A percentile compares a stretch with the other conserved stretches of the same genome.
Conservation (phyloP, 2,888 invertebrate genomes). For the Gymnosoma rotundatum region DNA sequence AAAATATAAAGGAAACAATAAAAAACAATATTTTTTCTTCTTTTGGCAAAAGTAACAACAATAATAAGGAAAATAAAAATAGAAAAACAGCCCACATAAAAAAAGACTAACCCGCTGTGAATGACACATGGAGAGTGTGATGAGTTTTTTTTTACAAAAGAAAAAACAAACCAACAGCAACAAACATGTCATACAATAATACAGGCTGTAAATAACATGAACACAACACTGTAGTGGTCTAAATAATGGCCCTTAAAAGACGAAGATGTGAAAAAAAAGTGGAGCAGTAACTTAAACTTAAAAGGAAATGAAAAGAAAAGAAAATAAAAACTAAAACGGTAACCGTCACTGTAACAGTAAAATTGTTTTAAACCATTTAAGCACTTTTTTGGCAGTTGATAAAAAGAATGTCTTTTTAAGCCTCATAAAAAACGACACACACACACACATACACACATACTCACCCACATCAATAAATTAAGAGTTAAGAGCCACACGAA, state of each 20-base stretch:
- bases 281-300: conserved; percentile 36
- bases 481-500: conserved; percentile 31
- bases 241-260: conserved; percentile 51
- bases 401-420: conserved; percentile 70
- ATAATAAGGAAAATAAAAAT: conserved; percentile 33
- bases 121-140: conserved; percentile 64
- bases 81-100: conserved; percentile 31
- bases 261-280: conserved; percentile 14
- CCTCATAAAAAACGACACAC: conserved; percentile 51
- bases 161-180: conserved; percentile 34
- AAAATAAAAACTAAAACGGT: conserved; percentile 11
- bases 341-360: conserved; percentile 34
- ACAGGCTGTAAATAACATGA: conserved; percentile 36
- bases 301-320: conserved; percentile 34
- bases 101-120: conserved; percentile 66
- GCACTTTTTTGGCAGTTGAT: conserved; percentile 70
- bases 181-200: conserved; percentile 61
- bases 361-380: conserved; percentile 64
- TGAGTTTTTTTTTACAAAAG: conserved; percentile 38
- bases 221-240: conserved; percentile 59
- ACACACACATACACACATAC: neutral
- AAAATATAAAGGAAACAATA: conserved; percentile 66
- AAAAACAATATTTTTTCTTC: conserved; percentile 65
- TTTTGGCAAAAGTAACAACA: conserved; percentile 41
- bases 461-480: neutral